Base-by-base conservation (phyloP, 2,888 invertebrate genomes). In the Perdita meconis region DNA sequence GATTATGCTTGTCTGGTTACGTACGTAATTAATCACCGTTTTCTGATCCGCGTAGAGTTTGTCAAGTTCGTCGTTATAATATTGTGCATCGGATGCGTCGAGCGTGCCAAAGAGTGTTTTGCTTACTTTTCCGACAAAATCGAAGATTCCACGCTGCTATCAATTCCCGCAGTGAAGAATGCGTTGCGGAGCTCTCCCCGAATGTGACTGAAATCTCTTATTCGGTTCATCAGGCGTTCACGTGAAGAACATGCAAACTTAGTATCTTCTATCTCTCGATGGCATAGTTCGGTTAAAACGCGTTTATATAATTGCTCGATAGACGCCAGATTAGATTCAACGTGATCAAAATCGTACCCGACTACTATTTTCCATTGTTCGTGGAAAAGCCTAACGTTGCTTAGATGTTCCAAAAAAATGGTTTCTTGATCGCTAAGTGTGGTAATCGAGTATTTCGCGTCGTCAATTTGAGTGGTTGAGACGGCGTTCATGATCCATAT, bases 171-270 rank as follows among this genome's bases (percentile, higher is more conserved):
- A 44, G 44, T 30, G 26, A 44, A 60, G 13, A 60, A 44, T 8
- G 60, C 44, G 16, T 44, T 60, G 60, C 60, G 60, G 16, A 60
- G 44, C 44, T 60, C 60, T 42, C 44, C 44, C 38, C 60, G 44
- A 44, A 60, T 16, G 60, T 44, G 60, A 5, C 42, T 26, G 60
- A 60, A 60, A 60, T 24, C n/a, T 44, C 10, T n/a, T 30, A 60
- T n/a, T n/a, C 44, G 60, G 16, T 60, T 26, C 6, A 38, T 0
- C 10, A 57, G 13, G 12, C 57, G 38, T n/a, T 38, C 38, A 13
- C 57, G 57, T 80, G 53, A 86, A 85, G 80, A 82, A 86, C 40
- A 88, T 81, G 24, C 19, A 36, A 63, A 71, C 26, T 30, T 26
- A 16, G 12, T 2, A 0, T n/a, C 26, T n/a, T 0, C 8, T 16